Evolutionary conservation across 2,797 vertebrate species (phyloP).

Genomic region (Tokudaia tokunoshimensis): DNA sequence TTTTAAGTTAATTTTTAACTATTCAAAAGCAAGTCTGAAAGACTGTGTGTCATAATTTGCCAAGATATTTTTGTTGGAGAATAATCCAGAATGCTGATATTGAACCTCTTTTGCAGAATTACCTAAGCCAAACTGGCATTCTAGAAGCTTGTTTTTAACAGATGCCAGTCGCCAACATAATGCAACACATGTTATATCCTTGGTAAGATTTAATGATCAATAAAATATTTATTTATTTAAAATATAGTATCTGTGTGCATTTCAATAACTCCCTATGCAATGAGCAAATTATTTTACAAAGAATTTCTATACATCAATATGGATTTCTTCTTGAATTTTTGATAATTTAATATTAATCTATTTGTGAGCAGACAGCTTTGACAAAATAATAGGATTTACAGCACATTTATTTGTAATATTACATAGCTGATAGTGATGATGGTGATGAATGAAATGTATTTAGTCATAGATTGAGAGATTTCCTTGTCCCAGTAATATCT

Average conservation of each 20-base stretch:
- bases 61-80: conserved; percentile 76
- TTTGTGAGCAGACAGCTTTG: conserved; percentile 34
- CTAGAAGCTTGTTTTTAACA: conserved; percentile 77
- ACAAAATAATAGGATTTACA: conserved; percentile 44
- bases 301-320: background rate
- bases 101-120: conserved; percentile 72
- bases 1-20: conserved; percentile 65
- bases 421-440: conserved; percentile 8
- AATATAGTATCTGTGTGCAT: conserved; percentile 38
- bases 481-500: background rate
- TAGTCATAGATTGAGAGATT: conserved; percentile 38
- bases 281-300: conserved; percentile 42
- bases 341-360: conserved; percentile 49
- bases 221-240: conserved; percentile 62
- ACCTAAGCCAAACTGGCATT: conserved; percentile 79
- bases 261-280: conserved; percentile 56
- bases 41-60: conserved; percentile 65
- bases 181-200: conserved; percentile 67
- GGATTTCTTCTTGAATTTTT: conserved; percentile 41
- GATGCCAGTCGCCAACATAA: conserved; percentile 72
- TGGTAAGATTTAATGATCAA: conserved; percentile 73
- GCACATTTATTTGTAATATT: background rate
- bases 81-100: conserved; percentile 72
- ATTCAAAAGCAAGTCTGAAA: conserved; percentile 70
- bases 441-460: conserved; percentile 20